Conservation (phyloP, 2,797 vertebrate genomes). For the Carduelis carduelis region DNA sequence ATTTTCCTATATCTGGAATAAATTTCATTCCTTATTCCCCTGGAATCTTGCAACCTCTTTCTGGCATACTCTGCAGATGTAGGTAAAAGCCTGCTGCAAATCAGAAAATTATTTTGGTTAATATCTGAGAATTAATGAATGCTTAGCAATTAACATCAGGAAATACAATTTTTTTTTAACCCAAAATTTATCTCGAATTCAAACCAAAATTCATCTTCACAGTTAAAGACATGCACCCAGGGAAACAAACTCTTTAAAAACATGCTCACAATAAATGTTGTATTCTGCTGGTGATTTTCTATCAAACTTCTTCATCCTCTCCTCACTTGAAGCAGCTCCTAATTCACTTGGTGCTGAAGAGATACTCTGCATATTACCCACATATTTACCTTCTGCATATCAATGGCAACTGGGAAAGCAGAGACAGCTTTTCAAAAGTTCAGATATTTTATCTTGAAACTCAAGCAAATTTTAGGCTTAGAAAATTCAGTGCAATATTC, state of each 20-base stretch:
- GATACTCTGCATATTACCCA: background rate
- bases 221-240: background rate
- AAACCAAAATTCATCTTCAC: background rate
- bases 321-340: background rate
- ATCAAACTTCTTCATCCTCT: background rate
- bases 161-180: background rate
- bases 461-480: background rate
- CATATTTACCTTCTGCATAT: background rate
- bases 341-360: background rate
- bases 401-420: background rate
- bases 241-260: background rate
- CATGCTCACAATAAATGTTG: background rate
- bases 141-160: background rate
- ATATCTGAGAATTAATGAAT: background rate
- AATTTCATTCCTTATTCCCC: background rate
- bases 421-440: background rate
- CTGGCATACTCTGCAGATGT: background rate
- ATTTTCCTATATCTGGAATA: background rate
- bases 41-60: background rate
- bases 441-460: background rate
- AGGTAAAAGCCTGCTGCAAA: background rate
- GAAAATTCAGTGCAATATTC: background rate
- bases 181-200: background rate
- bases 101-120: background rate
- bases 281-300: background rate